Evolutionary conservation across 2,797 vertebrate species (phyloP), one percentile per base, ranked within the genome.

Genomic region (Hapalemur alaotrensis): DNA sequence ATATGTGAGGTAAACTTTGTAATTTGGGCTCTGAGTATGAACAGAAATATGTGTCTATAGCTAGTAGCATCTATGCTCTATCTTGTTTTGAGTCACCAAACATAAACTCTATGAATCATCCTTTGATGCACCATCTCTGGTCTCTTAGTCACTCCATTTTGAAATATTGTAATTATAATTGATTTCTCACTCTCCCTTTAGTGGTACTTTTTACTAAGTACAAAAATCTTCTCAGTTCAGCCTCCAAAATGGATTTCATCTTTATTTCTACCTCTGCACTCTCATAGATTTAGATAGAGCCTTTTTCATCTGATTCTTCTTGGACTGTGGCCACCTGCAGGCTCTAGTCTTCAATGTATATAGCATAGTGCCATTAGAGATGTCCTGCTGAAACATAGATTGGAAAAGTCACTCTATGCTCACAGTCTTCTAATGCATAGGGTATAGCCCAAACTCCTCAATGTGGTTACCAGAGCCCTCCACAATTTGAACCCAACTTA

Each of bases 191-290:
- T 90, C n/a, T 91, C 46, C 48, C 7, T 67, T 89, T 81, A 91
- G 43, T 38, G 13, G 10, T 15, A 59, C 0, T 61, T 35, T 93
- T 76, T 17, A 83, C 69, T 72, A 50, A 46, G 59, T 90, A 81
- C 1, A 94, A 94, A 91, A 91, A 76, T 69, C 10, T 93, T 93
- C 23, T 28, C 69, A 96, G 73, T 83, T 89, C n/a, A 82, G 32
- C 25, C 63, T 91, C 75, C 43, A 85, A 78, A 95, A 89, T 86
- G 69, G 23, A 84, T 80, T 76, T 91, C 35, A 32, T 89, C 23
- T 86, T 91, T 59, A 91, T 93, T 91, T 91, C 57, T 7, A 91
- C 32, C 28, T 89, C 63, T 32, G 22, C 0, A 38, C 23, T 57
- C 14, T 38, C 22, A 41, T 0, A 82, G 32, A 67, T n/a, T 91